A percentile compares a stretch with the other conserved stretches of the same genome.
phyloP scores from a whole-genome alignment of 2,888 invertebrate genomes.

The Drosophila colorata region DNA sequence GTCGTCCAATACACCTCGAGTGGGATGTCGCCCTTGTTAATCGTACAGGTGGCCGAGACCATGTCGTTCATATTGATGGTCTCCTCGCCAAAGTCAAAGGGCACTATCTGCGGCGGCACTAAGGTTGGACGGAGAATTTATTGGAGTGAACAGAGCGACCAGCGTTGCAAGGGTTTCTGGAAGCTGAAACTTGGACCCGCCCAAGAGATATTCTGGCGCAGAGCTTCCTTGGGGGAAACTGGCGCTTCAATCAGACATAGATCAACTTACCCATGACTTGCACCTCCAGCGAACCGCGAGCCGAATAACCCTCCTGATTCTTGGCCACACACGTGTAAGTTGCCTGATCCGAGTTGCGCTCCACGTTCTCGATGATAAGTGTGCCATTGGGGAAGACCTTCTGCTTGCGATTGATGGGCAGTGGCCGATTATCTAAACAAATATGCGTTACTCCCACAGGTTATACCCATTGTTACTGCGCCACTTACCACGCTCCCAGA shows the following conservation, averaged over 20 bases:
- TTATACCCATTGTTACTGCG: too few species aligned
- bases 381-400: slow-evolving; percentile 97
- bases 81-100: slow-evolving; percentile 91
- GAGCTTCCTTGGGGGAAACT: slow-evolving; percentile 13
- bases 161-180: slow-evolving; percentile 56
- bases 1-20: slow-evolving; percentile 90
- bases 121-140: slow-evolving; percentile 38
- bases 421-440: slow-evolving; percentile 89
- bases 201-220: slow-evolving; percentile 42
- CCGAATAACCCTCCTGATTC: slow-evolving; percentile 95
- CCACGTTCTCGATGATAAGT: slow-evolving; percentile 96
- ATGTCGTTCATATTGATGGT: slow-evolving; percentile 92
- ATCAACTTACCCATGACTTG: slow-evolving; percentile 97
- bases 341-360: slow-evolving; percentile 96
- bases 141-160: slow-evolving; percentile 48
- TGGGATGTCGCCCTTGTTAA: slow-evolving; percentile 92
- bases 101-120: slow-evolving; percentile 93
- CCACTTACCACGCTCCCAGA: slow-evolving; percentile 95
- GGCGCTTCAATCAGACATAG: slow-evolving; percentile 20
- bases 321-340: slow-evolving; percentile 97
- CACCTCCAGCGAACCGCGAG: slow-evolving; percentile 94
- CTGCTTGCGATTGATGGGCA: slow-evolving; percentile 97
- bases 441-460: background rate
- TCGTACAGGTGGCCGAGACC: slow-evolving; percentile 90
- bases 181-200: slow-evolving; percentile 57